Evolutionary conservation across 30 jellyfish, hydroid and myxozoan genomes (phyloP), one percentile per base, ranked within the genome.

Genomic region (Haliclystus octoradiatus): DNA sequence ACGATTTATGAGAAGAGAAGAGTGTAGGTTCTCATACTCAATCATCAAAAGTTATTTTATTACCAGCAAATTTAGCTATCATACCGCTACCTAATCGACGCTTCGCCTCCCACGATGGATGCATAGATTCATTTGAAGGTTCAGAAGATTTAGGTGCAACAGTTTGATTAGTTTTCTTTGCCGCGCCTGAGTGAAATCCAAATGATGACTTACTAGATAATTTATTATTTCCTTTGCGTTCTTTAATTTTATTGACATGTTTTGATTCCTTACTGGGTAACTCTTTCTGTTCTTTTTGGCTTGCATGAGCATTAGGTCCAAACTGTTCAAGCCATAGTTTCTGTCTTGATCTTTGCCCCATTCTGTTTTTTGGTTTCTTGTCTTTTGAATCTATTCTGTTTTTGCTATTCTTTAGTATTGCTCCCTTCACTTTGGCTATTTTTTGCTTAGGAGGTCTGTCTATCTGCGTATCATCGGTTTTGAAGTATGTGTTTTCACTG

Each of bases 61-160:
- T 65, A 1, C 93, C 93, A 28, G 50, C 28, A 34, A 80, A 80
- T 64, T 70, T 64, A 1, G 61, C 73, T 19, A 80, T 71, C 23
- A 29, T 46, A 12, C 26, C 50, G 32, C 63, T 72, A 31, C 40
- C 28, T 34, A 63, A 64, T 28, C 62, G 80, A 29, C 12, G 30
- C 31, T 51, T 80, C 61, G 93, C 93, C 31, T 80, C 74, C 93
- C 93, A 80, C 2, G 93, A 80, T 1, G 93, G 93, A 31, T 80
- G 93, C 28, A 13, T 22, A 19, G 29, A 69, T 25, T 13, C 62
- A 28, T 25, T 27, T 27, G 19, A 0, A 33, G 13, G 31, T 57
- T 28, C 30, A 33, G 9, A 19, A 13, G 33, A 23, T 23, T 68
- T 31, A 15, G n/a, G n/a, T n/a, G n/a, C n/a, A n/a, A n/a, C n/a